phyloP scores from a whole-genome alignment of 2,888 invertebrate genomes.

The Calameuta idolon region DNA sequence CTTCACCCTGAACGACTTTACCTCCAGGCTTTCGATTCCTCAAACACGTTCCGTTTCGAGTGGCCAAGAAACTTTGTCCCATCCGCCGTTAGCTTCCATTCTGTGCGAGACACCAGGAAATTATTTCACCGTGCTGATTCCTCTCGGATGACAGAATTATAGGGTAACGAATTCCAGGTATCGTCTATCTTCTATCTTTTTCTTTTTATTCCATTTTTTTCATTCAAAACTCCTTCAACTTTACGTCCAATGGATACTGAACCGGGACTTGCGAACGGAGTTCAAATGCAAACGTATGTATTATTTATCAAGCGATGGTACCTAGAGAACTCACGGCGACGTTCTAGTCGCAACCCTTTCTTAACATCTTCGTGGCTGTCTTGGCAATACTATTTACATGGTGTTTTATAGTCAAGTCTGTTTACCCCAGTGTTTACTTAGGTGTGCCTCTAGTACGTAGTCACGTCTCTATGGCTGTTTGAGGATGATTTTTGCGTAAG shows the following conservation, averaged over 20 bases:
- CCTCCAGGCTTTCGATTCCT: background rate
- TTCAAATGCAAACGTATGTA: background rate
- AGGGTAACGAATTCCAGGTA: background rate
- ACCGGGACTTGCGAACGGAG: background rate
- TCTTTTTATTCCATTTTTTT: background rate
- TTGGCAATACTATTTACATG: constrained; percentile 54
- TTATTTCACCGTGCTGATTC: constrained; percentile 47
- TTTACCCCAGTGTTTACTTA: constrained; percentile 45
- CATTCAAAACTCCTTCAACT: background rate
- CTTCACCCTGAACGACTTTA: background rate
- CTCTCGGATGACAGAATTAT: background rate
- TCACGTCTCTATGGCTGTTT: constrained; percentile 51
- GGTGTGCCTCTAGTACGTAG: constrained; percentile 48
- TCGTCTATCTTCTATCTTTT: background rate
- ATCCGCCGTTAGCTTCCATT: constrained; percentile 36
- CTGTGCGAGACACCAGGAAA: constrained; percentile 61
- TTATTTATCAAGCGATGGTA: background rate
- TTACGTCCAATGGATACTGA: background rate
- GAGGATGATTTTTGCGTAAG: constrained; percentile 42
- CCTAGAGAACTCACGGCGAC: background rate
- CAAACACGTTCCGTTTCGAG: constrained; percentile 30
- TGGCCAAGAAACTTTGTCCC: constrained; percentile 61
- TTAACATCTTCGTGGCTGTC: constrained; percentile 1
- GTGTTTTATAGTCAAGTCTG: constrained; percentile 22
- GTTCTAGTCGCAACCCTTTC: background rate